Conservation (phyloP, 2,888 invertebrate species). For the Ganaspis brasiliensis region DNA sequence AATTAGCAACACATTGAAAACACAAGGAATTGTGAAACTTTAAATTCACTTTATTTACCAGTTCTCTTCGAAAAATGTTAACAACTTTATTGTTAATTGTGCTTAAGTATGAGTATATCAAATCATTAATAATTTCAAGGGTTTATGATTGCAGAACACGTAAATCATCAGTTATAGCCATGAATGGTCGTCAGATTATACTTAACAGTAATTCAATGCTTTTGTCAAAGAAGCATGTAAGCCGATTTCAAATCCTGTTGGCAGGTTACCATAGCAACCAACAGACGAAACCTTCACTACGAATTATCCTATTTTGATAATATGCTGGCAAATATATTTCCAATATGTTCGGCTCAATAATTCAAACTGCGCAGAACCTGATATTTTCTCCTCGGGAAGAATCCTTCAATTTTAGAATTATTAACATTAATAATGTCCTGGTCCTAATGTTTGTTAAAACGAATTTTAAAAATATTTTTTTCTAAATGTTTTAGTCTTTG, state of each 20-base stretch:
- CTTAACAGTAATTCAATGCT: conserved; percentile 67
- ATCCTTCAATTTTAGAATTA: too few relatives aligned
- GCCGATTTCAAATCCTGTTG: conserved; percentile 65
- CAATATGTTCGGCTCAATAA: not conserved
- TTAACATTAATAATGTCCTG: too few relatives aligned
- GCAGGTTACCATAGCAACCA: conserved; percentile 25
- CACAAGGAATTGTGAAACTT: conserved; percentile 4
- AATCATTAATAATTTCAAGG: not conserved
- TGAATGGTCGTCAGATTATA: conserved; percentile 68
- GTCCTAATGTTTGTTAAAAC: too few relatives aligned
- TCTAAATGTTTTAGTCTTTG: too few relatives aligned
- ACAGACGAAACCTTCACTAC: not conserved
- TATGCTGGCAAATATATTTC: not conserved
- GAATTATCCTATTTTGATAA: conserved; percentile 12
- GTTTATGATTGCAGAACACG: not conserved
- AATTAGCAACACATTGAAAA: conserved; percentile 11
- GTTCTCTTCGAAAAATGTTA: not conserved
- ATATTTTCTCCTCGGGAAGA: too few relatives aligned
- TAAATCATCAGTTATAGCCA: conserved; percentile 49
- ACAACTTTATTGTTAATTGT: not conserved
- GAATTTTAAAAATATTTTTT: too few relatives aligned
- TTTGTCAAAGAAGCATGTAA: conserved; percentile 67
- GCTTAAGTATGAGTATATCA: not conserved
- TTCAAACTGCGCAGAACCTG: not conserved
- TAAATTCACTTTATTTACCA: not conserved